Base-by-base conservation (phyloP, 2,888 invertebrate species). In the Hipparchia semele region DNA sequence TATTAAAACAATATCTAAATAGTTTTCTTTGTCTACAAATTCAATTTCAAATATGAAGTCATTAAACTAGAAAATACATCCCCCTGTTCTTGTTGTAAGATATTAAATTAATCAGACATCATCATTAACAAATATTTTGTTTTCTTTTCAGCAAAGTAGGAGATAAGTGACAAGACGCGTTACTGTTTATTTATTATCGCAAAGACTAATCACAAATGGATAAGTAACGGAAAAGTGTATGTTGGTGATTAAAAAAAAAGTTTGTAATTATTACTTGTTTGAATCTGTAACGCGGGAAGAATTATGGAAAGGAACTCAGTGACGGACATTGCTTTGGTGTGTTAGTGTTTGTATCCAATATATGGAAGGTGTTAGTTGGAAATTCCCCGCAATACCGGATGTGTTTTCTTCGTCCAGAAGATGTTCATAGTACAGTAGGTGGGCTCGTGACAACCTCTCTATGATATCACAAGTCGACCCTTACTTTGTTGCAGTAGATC, bases 171-270 rank as follows among this genome's bases (percentile, higher is more conserved):
- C 80, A 81, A 78, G 83, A 84, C 87, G 86, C 86, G 46, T 39
- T n/a, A 92, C 94, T 90, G 90, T 89, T 91, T 93, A 91, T 90
- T 91, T 92, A 92, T 92, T 92, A 90, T 92, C 89, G 90, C 90
- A 85, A 90, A 90, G 88, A 92, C 91, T 90, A 84, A 87, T 88
- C 87, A 87, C 86, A 88, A 88, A 89, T 82, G 87, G 83, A 87
- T 89, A 87, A 89, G 89, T 90, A 90, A 91, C 86, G 90, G 90
- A 89, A 91, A 91, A 89, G 91, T 91, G 90, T 89, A 85, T 84
- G 85, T 85, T 84, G 87, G 87, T 90, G 90, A 87, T 88, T 85
- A 83, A 88, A 33, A 46, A 61, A 53, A 88, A 88, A 90, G 84
- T 87, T 83, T 88, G 86, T 88, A 64, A 64, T 64, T 49, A 23